Base-by-base conservation (phyloP, 2,797 vertebrate genomes). In the Scolopax bukidnonensis region DNA sequence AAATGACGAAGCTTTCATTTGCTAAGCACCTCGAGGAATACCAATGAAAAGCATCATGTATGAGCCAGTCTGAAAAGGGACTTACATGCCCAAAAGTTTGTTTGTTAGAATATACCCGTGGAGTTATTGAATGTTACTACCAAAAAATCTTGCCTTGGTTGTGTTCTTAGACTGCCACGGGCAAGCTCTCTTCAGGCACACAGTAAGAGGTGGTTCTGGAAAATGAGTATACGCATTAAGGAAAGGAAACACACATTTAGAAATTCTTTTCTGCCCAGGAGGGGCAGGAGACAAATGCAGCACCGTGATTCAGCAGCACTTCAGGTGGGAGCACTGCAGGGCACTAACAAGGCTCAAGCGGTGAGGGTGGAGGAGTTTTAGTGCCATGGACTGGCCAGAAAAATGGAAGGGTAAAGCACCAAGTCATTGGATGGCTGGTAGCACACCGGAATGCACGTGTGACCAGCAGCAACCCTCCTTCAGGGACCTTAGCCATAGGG, bases 361-460 rank as follows among this genome's bases (percentile, higher is more conserved):
- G 64, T 54, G 53, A 16, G 0, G 2, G 6, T n/a, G 25, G 30
- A 74, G 12, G 45, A 76, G 32, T 36, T 32, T 45, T 32, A 50
- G 40, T 67, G 73, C 30, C 30, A 27, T 7, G 23, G 45, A 32
- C 12, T 23, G 23, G 6, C 6, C 16, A 33, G 30, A 68, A 78
- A 50, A 16, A 18, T 51, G 32, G 65, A 84, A 78, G 16, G 38
- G 30, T 61, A 57, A 57, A 70, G 28, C 24, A 54, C 3, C 1
- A 2, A 36, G 15, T 79, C 15, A 11, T 65, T 1, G 0, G 28
- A 23, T 2, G 27, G 21, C 19, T 61, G 71, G 38, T 27, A 21
- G 71, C 16, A 50, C 15, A 59, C 0, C 1, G 4, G 28, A 53
- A 78, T 23, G 14, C 11, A 16, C 0, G 0, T 51, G 36, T 33